Conservation (phyloP, 2,888 invertebrate species). For the Himalopsyche japonica region DNA sequence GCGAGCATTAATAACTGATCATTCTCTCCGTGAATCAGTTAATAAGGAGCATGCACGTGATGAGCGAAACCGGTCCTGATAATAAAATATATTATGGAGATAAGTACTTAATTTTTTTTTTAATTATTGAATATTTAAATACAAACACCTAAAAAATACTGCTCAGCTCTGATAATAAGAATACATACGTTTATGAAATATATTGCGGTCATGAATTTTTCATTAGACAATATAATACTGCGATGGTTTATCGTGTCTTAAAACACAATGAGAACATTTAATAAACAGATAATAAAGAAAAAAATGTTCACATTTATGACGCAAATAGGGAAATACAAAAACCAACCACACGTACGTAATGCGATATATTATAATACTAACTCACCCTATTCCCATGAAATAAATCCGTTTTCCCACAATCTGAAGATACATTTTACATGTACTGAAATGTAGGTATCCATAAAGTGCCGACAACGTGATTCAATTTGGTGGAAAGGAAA, state of each 20-base stretch:
- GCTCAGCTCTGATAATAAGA: too few relatives aligned
- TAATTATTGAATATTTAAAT: too few relatives aligned
- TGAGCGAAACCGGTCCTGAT: too few relatives aligned
- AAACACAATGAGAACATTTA: not conserved
- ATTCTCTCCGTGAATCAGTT: too few relatives aligned
- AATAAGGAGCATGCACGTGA: too few relatives aligned
- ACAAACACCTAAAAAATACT: too few relatives aligned
- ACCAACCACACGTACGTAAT: not conserved
- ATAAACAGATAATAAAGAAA: not conserved
- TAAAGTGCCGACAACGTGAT: conserved; percentile 2
- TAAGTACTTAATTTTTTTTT: too few relatives aligned
- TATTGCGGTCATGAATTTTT: too few relatives aligned
- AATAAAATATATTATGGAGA: too few relatives aligned
- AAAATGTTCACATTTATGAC: not conserved
- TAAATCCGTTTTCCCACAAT: not conserved
- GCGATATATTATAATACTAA: not conserved
- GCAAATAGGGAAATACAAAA: not conserved
- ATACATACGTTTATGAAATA: too few relatives aligned
- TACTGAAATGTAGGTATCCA: not conserved
- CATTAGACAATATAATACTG: too few relatives aligned
- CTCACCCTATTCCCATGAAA: not conserved
- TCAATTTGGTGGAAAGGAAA: conserved; percentile 8
- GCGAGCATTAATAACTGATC: too few relatives aligned
- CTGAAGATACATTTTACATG: not conserved
- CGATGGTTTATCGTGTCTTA: not conserved